Evolutionary conservation across 2,888 invertebrate species (phyloP).

Genomic region (Xanthia icteritia): DNA sequence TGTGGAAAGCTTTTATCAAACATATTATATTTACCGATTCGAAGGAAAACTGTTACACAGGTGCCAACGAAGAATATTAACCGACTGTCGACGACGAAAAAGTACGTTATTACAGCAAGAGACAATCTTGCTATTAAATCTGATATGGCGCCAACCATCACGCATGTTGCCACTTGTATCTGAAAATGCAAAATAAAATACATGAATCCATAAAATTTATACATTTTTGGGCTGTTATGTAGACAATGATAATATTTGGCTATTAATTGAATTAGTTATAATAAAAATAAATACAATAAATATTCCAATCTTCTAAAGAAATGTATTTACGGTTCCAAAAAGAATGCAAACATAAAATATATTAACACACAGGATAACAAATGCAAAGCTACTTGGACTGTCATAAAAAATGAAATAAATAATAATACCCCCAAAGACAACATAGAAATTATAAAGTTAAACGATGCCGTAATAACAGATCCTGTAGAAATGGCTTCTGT

Average conservation of each 20-base stretch:
- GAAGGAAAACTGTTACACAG: conserved; percentile 91
- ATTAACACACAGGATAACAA: no score
- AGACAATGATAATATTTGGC: not conserved
- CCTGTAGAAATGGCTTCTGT: no score
- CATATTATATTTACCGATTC: conserved; percentile 90
- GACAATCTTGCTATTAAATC: conserved; percentile 92
- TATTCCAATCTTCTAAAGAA: no score
- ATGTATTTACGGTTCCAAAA: no score
- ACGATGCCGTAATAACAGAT: no score
- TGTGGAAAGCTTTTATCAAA: not conserved
- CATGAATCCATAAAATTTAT: not conserved
- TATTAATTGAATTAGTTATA: no score
- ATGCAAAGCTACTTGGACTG: no score
- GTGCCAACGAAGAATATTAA: conserved; percentile 92
- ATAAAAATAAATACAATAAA: no score
- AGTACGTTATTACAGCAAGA: conserved; percentile 91
- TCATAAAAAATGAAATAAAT: no score
- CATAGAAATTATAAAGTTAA: no score
- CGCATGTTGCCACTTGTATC: conserved; percentile 92
- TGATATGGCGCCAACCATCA: conserved; percentile 92
- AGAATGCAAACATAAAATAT: no score
- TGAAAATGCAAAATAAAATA: conserved; percentile 69
- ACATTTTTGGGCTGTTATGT: not conserved
- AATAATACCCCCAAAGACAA: no score
- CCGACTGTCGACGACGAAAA: conserved; percentile 91